A percentile compares a stretch with the other conserved stretches of the same genome.
These are phyloP conservation scores for Diplosoma virens DNA, from an alignment of 23 tunicate species.

Conservation along the genomic window DNA sequence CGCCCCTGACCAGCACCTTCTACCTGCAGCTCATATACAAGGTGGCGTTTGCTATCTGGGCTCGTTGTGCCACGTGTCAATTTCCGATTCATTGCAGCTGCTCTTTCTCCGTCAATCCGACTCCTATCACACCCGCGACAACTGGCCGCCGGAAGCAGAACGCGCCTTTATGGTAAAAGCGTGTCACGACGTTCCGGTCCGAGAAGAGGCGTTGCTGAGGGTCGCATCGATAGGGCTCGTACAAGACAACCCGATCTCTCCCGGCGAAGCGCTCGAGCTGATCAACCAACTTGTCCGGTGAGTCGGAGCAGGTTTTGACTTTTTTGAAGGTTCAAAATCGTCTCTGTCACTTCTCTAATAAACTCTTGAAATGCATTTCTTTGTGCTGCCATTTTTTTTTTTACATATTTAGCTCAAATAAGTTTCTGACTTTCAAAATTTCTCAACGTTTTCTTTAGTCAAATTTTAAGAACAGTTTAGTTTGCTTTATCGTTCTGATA, in stretches of 20 bases:
- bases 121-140: slow-evolving; percentile 67
- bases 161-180: slow-evolving; percentile 49
- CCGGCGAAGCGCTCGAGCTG: slow-evolving; percentile 76
- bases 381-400: too few species aligned
- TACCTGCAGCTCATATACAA: slow-evolving; percentile 49
- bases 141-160: slow-evolving; percentile 91
- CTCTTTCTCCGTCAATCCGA: slow-evolving; percentile 61
- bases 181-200: slow-evolving; percentile 65
- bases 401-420: too few species aligned
- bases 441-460: too few species aligned
- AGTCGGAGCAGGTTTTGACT: too few species aligned
- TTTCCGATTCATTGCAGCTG: slow-evolving; percentile 28
- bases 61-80: too few species aligned
- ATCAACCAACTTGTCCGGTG: slow-evolving; percentile 56
- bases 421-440: too few species aligned
- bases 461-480: too few species aligned
- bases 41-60: too few species aligned
- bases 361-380: too few species aligned
- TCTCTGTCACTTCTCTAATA: too few species aligned
- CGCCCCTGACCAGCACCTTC: background rate
- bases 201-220: slow-evolving; percentile 66
- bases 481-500: too few species aligned
- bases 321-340: too few species aligned
- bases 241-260: slow-evolving; percentile 54
- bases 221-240: slow-evolving; percentile 66